Conservation (phyloP, 2,797 vertebrate species). For the Paguma larvata region DNA sequence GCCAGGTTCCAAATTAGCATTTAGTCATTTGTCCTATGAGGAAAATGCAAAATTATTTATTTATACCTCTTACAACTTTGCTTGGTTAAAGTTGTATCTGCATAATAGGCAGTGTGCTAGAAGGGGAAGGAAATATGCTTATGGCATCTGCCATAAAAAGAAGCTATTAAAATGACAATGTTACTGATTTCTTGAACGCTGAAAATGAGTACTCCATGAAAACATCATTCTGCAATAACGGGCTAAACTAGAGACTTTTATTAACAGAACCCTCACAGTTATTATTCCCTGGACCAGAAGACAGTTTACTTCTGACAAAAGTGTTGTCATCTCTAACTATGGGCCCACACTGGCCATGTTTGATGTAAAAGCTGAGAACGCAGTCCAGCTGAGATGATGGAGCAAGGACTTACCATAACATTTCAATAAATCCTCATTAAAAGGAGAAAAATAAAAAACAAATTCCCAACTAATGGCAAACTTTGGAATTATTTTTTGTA, state of each 20-base stretch:
- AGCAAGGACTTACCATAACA: background rate
- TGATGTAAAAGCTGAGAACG: background rate
- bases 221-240: constrained; percentile 70
- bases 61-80: constrained; percentile 72
- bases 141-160: constrained; percentile 76
- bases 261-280: constrained; percentile 57
- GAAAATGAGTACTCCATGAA: constrained; percentile 73
- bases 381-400: background rate
- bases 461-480: background rate
- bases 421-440: background rate
- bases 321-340: background rate
- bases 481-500: background rate
- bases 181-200: constrained; percentile 55
- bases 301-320: constrained; percentile 34
- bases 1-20: constrained; percentile 75
- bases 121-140: constrained; percentile 72
- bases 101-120: constrained; percentile 64
- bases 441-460: constrained; percentile 11
- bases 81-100: constrained; percentile 77
- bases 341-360: background rate
- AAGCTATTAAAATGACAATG: constrained; percentile 80
- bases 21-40: constrained; percentile 66
- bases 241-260: constrained; percentile 72
- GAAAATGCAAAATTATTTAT: constrained; percentile 76
- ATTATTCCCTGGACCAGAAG: background rate